Conservation (phyloP, 2,113 vertebrate species). For the Pluvialis apricaria region DNA sequence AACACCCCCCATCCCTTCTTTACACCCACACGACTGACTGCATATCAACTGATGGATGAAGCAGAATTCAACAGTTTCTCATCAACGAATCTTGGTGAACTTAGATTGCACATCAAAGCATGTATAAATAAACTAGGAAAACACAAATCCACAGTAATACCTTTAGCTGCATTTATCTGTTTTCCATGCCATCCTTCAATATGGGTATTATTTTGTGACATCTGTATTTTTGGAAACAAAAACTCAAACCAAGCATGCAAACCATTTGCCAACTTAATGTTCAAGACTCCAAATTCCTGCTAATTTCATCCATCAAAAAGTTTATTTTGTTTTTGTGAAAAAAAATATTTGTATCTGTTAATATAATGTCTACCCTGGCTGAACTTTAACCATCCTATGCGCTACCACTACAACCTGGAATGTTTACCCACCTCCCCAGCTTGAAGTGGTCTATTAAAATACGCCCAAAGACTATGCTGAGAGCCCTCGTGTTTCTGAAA, state of each 20-base stretch:
- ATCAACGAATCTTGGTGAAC: not conserved
- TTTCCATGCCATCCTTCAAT: fast-evolving
- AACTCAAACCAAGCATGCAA: not conserved
- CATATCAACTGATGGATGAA: not conserved
- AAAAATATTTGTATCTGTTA: not conserved
- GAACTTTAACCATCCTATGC: not conserved
- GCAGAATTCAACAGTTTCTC: not conserved
- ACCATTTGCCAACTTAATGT: not conserved
- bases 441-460: not conserved
- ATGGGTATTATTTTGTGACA: not conserved
- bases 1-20: not conserved
- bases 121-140: not conserved
- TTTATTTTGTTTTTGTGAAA: not conserved
- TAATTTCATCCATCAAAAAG: not conserved
- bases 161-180: not conserved
- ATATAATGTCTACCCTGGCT: not conserved
- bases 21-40: not conserved
- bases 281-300: not conserved
- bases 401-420: not conserved
- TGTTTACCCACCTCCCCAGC: not conserved
- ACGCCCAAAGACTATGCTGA: not conserved
- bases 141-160: not conserved
- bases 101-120: not conserved
- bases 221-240: not conserved
- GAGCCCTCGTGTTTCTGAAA: not conserved